Percentiles rank a stretch among this genome's conserved stretches.
These are phyloP conservation scores for Meteorus cinctellus DNA, from an alignment of 2,888 invertebrate genomes.

Conservation along the genomic window DNA sequence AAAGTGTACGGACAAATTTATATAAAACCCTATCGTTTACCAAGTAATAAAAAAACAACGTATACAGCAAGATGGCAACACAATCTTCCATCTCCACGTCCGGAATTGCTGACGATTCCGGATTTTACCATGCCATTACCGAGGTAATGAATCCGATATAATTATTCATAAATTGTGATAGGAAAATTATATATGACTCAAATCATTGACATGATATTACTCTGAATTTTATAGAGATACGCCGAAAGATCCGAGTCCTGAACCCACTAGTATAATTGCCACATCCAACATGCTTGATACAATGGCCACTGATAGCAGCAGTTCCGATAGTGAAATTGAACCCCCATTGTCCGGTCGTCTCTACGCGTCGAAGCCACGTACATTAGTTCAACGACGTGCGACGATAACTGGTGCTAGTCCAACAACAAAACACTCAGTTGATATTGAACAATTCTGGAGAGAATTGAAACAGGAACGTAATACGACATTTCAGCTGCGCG, in stretches of 20 bases:
- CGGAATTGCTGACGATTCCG: slow-evolving; percentile 78
- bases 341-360: slow-evolving; percentile 77
- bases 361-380: slow-evolving; percentile 84
- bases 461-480: slow-evolving; percentile 79
- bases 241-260: slow-evolving; percentile 67
- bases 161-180: slow-evolving; percentile 24
- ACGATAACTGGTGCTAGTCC: slow-evolving; percentile 90
- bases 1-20: slow-evolving; percentile 85
- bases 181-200: no score
- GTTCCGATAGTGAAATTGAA: slow-evolving; percentile 76
- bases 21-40: slow-evolving; percentile 82
- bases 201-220: slow-evolving; percentile 27
- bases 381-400: slow-evolving; percentile 86
- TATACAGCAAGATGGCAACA: slow-evolving; percentile 80
- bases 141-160: slow-evolving; percentile 69
- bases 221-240: slow-evolving; percentile 57
- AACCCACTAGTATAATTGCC: slow-evolving; percentile 65
- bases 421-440: slow-evolving; percentile 78
- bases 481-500: slow-evolving; percentile 79
- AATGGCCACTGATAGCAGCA: slow-evolving; percentile 75
- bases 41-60: slow-evolving; percentile 81
- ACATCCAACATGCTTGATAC: slow-evolving; percentile 65
- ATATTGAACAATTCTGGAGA: slow-evolving; percentile 85
- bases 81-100: slow-evolving; percentile 80
- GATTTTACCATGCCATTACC: slow-evolving; percentile 77